phyloP scores from a whole-genome alignment of 1,140 invertebrate genomes.

The Bombus waltoni region DNA sequence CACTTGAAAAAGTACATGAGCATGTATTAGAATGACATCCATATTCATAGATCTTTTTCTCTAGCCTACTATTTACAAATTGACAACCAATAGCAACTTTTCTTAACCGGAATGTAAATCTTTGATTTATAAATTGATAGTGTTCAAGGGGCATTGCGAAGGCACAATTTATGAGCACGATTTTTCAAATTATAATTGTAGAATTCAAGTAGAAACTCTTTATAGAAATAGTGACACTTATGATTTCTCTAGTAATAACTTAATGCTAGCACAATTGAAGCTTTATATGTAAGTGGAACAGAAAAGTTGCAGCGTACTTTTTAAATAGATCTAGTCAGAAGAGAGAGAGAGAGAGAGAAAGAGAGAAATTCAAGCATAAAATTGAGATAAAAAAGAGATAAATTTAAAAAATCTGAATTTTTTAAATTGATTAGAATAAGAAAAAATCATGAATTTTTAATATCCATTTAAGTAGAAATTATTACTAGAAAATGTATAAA shows the following conservation, averaged over 20 bases:
- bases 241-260: neutral
- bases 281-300: neutral
- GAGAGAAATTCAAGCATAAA: neutral
- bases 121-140: slow-evolving; percentile 12
- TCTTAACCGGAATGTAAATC: slow-evolving; percentile 17
- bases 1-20: neutral
- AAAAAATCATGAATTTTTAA: neutral
- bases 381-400: neutral
- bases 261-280: neutral
- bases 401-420: neutral
- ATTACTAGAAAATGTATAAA: slow-evolving; percentile 10
- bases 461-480: neutral
- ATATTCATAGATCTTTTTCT: slow-evolving; percentile 6
- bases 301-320: neutral
- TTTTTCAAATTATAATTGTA: neutral
- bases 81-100: slow-evolving; percentile 39
- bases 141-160: slow-evolving; percentile 27
- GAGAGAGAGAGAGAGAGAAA: neutral
- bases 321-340: neutral
- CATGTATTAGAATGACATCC: slow-evolving; percentile 35
- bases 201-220: neutral
- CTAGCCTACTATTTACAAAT: slow-evolving; percentile 55
- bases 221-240: neutral
- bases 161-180: slow-evolving; percentile 29
- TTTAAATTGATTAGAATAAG: neutral